These are phyloP conservation scores for Erynnis tages DNA, from an alignment of 2,888 invertebrate genomes.

Conservation along the genomic window DNA sequence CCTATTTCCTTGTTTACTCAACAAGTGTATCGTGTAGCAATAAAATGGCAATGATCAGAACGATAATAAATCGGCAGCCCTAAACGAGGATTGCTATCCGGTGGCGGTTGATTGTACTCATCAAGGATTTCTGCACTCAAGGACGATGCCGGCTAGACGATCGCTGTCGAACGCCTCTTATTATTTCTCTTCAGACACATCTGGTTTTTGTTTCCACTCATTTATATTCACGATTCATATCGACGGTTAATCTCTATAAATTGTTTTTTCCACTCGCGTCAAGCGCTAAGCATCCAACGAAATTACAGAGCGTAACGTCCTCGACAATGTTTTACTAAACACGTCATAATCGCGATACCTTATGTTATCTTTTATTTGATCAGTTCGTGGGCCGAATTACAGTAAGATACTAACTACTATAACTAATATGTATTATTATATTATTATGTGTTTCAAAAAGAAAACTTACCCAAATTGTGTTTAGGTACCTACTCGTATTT, in stretches of 20 bases:
- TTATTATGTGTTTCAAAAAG: too few relatives aligned
- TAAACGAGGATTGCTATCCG: conserved; percentile 69
- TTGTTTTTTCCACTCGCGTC: conserved; percentile 60
- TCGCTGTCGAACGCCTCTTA: conserved; percentile 72
- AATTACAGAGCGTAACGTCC: conserved; percentile 10
- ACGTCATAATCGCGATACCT: not conserved
- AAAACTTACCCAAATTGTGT: too few relatives aligned
- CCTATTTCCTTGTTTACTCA: conserved; percentile 17
- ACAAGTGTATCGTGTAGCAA: conserved; percentile 1
- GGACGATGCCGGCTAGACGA: conserved; percentile 75
- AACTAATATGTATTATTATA: too few relatives aligned
- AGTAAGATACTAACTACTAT: too few relatives aligned
- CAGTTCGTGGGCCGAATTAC: not conserved
- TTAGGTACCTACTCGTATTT: too few relatives aligned
- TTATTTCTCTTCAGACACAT: conserved; percentile 75
- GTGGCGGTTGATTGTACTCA: conserved; percentile 81
- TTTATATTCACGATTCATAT: conserved; percentile 79
- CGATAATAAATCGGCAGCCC: conserved; percentile 65
- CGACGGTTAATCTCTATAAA: conserved; percentile 73
- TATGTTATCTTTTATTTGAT: not conserved
- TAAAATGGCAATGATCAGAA: conserved; percentile 22
- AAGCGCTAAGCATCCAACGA: conserved; percentile 11
- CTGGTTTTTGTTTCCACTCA: conserved; percentile 75
- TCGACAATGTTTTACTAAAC: conserved; percentile 6
- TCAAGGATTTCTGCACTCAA: conserved; percentile 80